phyloP scores from a whole-genome alignment of 2,797 vertebrate species.

The Hafferia zeledoni region DNA sequence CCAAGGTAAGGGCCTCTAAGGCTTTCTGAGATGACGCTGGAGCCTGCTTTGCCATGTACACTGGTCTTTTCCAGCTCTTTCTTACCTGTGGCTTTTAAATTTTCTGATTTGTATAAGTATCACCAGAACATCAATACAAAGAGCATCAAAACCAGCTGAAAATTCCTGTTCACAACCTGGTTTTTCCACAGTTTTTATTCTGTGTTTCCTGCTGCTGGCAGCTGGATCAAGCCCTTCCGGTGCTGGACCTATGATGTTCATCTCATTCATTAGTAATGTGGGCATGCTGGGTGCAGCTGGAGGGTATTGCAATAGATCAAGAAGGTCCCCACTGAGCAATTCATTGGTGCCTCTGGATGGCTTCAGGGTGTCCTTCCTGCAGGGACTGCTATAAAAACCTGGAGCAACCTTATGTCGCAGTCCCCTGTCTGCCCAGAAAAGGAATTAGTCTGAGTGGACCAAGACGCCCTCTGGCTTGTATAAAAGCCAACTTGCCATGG shows the following conservation, averaged over 20 bases:
- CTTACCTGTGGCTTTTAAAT: not conserved
- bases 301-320: not conserved
- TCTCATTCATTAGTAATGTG: not conserved
- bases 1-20: not conserved
- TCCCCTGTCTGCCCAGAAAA: not conserved
- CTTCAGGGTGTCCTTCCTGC: not conserved
- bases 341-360: rapidly evolving
- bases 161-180: not conserved
- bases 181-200: not conserved
- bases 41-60: not conserved
- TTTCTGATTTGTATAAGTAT: not conserved
- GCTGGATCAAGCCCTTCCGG: not conserved
- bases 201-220: not conserved
- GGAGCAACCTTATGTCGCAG: not conserved
- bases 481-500: not conserved
- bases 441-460: not conserved
- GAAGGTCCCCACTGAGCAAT: not conserved
- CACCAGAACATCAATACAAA: not conserved
- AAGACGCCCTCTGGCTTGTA: not conserved
- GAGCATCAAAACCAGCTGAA: not conserved
- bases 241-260: not conserved
- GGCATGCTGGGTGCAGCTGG: not conserved
- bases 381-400: not conserved
- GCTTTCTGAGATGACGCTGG: not conserved
- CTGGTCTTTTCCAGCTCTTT: not conserved